phyloP scores from a whole-genome alignment of 2,888 invertebrate species.

The Cylloceria caligata region DNA sequence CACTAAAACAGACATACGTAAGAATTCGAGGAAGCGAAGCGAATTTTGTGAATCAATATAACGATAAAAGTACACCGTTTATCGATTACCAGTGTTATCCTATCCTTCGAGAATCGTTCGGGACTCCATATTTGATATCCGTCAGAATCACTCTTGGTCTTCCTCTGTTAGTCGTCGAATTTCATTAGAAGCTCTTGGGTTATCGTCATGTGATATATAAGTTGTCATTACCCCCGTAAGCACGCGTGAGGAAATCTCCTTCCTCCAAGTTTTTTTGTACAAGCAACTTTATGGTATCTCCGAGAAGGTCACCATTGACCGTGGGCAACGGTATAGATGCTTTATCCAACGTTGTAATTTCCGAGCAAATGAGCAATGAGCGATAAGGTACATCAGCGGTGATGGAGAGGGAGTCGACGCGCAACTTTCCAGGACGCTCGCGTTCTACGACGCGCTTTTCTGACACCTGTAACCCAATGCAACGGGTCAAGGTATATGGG shows the following conservation, averaged over 20 bases:
- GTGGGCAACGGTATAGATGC: constrained; percentile 2
- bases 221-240: neutral
- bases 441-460: constrained; percentile 56
- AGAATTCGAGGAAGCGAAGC: no score
- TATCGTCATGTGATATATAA: neutral
- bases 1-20: no score
- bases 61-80: neutral
- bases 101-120: no score
- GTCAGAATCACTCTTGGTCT: neutral
- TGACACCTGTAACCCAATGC: constrained; percentile 77
- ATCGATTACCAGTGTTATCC: neutral
- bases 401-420: neutral
- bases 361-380: constrained; percentile 11
- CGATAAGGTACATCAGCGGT: constrained; percentile 1
- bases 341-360: constrained; percentile 40
- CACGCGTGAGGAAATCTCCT: neutral
- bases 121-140: neutral
- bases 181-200: neutral
- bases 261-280: neutral
- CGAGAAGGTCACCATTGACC: constrained; percentile 14
- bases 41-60: no score
- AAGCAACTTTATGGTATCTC: neutral
- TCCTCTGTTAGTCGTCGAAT: neutral
- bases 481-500: constrained; percentile 84
- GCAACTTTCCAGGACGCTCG: constrained; percentile 39